Evolutionary conservation across 2,113 vertebrate species (phyloP).

Genomic region (Oryzias javanicus): DNA sequence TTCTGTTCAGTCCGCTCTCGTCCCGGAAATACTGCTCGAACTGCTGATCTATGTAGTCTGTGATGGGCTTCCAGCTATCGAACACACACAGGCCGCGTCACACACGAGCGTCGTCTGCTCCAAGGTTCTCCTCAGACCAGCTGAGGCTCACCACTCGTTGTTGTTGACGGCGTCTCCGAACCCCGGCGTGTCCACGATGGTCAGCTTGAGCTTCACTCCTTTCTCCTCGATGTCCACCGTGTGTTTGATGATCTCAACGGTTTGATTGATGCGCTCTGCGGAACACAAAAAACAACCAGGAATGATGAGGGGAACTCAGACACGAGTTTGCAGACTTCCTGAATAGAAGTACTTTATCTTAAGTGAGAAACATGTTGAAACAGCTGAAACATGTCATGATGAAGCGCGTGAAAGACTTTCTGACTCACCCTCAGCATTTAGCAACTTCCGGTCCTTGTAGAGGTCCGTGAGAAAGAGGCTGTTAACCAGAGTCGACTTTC

Average conservation of each 20-base stretch:
- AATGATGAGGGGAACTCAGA: not conserved
- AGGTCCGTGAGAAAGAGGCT: conserved; percentile 98
- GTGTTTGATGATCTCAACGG: conserved; percentile 97
- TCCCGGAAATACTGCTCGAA: conserved; percentile 98
- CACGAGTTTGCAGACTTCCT: no score
- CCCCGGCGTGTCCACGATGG: conserved; percentile 96
- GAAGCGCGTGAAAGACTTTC: conserved; percentile 1
- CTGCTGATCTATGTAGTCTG: conserved; percentile 98
- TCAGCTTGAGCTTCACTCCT: conserved; percentile 96
- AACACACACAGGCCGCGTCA: conserved; percentile 30
- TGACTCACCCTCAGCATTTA: conserved; percentile 92
- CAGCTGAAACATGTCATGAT: not conserved
- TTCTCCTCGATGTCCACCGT: conserved; percentile 99
- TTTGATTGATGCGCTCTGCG: conserved; percentile 94
- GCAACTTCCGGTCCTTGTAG: conserved; percentile 96
- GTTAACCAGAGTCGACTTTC: conserved; percentile 97
- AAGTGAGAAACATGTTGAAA: not conserved
- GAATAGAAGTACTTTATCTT: no score
- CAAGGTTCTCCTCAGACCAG: not conserved
- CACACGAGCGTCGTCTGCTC: not conserved
- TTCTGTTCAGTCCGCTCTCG: conserved; percentile 94
- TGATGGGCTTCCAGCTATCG: conserved; percentile 94
- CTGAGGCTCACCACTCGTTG: conserved; percentile 87
- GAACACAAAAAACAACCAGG: not conserved
- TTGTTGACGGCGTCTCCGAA: conserved; percentile 99